Base-by-base conservation (phyloP, 2,113 vertebrate genomes). In the Leuciscus idus region DNA sequence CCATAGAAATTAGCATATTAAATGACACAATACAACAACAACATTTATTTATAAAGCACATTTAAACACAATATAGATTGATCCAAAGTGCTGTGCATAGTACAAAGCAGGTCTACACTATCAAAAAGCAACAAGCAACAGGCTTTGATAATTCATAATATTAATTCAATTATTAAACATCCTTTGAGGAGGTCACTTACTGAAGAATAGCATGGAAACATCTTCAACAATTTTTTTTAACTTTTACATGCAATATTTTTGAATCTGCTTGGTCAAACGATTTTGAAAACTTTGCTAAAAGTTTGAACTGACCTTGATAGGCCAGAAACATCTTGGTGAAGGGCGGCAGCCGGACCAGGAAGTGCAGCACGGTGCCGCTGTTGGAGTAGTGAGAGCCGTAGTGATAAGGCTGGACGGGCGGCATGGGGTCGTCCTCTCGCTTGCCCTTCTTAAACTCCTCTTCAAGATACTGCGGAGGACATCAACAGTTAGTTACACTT, bases 361-460 rank as follows among this genome's bases (percentile, higher is more conserved):
- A 99, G 93, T 99, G 98, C 43, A 99, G 96, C 78, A 99, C 97
- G 0, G 98, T 99, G 89, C 98, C 98, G 2, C 98, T 99, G 94
- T 99, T 99, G 87, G 98, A 99, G 86, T 99, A 99, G 92, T 99
- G 98, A 19, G 98, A 99, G 92, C 98, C 98, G 2, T 99, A 99
- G 91, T 99, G 98, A 89, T 99, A 99, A 0, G 98, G 98, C 90
- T 97, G 98, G 3, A 99, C 98, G 0, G 98, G 98, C 1, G 98
- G 98, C 98, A 99, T 98, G 55, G 98, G 98, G 93, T 99, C 98
- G 36, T 99, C 98, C 55, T 99, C 98, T 59, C 96, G 90, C 17
- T 96, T 95, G 61, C 98, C 98, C 92, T 99, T 99, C 90, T 95
- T 96, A 88, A 96, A 99, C 86, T 99, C 98, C 74, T 99, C 98